phyloP scores from a whole-genome alignment of 1,140 invertebrate species.

The Melipona quadrifasciata region DNA sequence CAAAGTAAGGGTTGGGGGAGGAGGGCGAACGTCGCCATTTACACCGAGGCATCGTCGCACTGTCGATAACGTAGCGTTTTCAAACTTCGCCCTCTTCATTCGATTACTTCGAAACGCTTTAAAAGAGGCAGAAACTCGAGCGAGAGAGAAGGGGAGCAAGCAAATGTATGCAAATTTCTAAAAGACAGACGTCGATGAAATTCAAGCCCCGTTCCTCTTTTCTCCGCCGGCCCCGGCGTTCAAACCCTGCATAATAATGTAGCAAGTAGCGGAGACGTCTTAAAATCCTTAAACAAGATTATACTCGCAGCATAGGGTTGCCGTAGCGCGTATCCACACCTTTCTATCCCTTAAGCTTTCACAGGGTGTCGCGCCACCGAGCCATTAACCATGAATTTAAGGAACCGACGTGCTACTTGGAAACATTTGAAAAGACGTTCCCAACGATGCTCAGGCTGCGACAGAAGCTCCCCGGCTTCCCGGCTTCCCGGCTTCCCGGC shows the following conservation, averaged over 20 bases:
- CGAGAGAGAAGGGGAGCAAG: not conserved
- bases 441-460: not conserved
- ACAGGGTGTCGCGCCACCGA: slow-evolving; percentile 37
- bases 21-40: not conserved
- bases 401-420: slow-evolving; percentile 38
- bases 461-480: not conserved
- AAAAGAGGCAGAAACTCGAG: not conserved
- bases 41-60: not conserved
- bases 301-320: not conserved
- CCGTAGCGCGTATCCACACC: not conserved
- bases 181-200: slow-evolving; percentile 34
- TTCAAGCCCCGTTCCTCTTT: not conserved
- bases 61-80: not conserved
- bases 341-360: slow-evolving; percentile 33
- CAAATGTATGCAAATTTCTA: slow-evolving; percentile 22
- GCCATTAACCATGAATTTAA: slow-evolving; percentile 58
- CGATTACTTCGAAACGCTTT: not conserved
- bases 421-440: slow-evolving; percentile 46
- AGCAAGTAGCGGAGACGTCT: slow-evolving; percentile 9
- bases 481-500: too few relatives aligned
- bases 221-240: not conserved
- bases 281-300: slow-evolving; percentile 48
- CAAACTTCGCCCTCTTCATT: not conserved
- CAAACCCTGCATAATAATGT: slow-evolving; percentile 22
- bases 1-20: too few relatives aligned